Conservation (phyloP, 2,888 invertebrate species). For the Apodemia duryi region DNA sequence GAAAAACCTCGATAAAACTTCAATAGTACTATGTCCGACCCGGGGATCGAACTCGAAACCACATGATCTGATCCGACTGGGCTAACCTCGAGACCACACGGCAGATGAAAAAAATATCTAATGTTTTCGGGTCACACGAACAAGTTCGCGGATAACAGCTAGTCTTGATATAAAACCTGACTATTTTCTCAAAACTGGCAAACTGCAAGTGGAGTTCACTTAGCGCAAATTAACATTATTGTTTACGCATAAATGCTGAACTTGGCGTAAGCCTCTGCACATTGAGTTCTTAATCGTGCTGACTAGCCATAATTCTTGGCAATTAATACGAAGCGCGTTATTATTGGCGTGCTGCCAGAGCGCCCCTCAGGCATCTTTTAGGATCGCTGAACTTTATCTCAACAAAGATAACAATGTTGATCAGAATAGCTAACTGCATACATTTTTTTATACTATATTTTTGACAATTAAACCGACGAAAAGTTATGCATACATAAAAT, state of each 20-base stretch:
- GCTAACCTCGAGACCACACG: no score
- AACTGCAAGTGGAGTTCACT: not conserved
- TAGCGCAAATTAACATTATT: not conserved
- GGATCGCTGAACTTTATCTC: slow-evolving; percentile 5
- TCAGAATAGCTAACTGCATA: not conserved
- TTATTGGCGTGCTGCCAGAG: slow-evolving; percentile 41
- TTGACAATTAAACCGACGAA: no score
- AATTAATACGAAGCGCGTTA: slow-evolving; percentile 41
- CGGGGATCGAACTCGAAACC: no score
- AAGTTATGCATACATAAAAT: no score
- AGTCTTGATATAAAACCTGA: not conserved
- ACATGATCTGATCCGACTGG: no score
- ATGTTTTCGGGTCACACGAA: no score
- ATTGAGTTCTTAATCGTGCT: slow-evolving; percentile 24
- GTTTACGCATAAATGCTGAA: not conserved
- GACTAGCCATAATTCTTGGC: slow-evolving; percentile 39
- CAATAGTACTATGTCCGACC: no score
- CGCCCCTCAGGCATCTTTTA: slow-evolving; percentile 16
- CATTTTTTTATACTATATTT: no score
- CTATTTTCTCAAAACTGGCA: not conserved
- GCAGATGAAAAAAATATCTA: no score
- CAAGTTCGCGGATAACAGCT: no score
- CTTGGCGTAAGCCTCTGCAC: not conserved
- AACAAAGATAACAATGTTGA: not conserved
- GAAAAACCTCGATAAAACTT: no score